A percentile compares a stretch with the other conserved stretches of the same genome.
Evolutionary conservation across 2,888 invertebrate species (phyloP).

Genomic region (Abscondita cerata): DNA sequence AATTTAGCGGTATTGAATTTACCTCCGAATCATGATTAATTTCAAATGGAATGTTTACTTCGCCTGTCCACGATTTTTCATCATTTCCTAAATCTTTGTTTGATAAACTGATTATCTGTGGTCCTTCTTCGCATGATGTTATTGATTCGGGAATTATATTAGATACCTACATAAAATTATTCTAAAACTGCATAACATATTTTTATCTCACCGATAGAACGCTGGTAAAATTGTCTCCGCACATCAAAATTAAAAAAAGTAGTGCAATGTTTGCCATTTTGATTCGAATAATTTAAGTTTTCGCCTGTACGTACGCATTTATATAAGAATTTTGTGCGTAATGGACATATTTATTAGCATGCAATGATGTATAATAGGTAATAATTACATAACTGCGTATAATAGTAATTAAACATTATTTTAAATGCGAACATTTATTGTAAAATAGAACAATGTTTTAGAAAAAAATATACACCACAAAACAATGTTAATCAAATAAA

Average conservation of each 20-base stretch:
- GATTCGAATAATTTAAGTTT: not conserved
- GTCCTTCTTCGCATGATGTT: not conserved
- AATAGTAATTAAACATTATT: no score
- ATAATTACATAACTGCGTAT: no score
- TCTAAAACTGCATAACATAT: not conserved
- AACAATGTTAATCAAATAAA: no score
- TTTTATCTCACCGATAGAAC: not conserved
- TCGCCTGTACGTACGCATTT: no score
- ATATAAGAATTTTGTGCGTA: no score
- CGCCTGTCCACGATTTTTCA: not conserved
- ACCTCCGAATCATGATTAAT: constrained; percentile 7
- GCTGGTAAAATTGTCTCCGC: no score
- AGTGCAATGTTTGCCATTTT: not conserved
- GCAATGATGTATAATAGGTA: no score
- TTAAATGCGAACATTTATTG: no score
- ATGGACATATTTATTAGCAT: no score
- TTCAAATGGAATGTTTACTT: not conserved
- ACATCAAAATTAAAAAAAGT: not conserved
- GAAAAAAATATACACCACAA: no score
- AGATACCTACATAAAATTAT: not conserved
- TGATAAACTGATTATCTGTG: not conserved
- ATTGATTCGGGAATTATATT: constrained; percentile 4
- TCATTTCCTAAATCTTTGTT: not conserved
- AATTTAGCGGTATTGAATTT: not conserved
- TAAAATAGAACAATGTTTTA: no score